These are phyloP conservation scores for Eriosoma lanigerum DNA, from an alignment of 1,140 invertebrate genomes.

Conservation along the genomic window DNA sequence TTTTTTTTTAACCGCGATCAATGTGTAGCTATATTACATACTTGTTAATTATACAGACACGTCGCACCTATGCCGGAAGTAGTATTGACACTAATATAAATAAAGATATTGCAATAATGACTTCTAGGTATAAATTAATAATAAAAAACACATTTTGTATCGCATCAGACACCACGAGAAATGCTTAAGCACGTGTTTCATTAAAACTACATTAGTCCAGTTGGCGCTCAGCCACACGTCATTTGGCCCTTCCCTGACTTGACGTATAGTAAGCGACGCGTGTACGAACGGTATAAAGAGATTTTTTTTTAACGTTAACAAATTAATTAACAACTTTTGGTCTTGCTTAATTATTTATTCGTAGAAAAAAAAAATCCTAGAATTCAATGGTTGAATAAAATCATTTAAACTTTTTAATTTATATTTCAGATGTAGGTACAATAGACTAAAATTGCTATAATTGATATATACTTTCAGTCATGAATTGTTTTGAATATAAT, in stretches of 20 bases:
- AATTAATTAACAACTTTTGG: conserved; percentile 33
- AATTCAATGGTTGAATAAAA: conserved; percentile 1
- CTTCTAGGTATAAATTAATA: neutral
- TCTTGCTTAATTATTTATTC: neutral
- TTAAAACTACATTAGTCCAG: conserved; percentile 49
- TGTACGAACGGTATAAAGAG: neutral
- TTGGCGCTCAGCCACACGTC: conserved; percentile 38
- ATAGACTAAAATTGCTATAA: neutral
- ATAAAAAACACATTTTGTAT: conserved; percentile 6
- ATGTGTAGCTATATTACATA: too few species aligned
- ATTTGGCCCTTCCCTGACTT: neutral
- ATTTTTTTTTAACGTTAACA: conserved; percentile 18
- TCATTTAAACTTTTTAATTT: too few species aligned
- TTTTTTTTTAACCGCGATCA: too few species aligned
- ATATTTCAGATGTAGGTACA: too few species aligned
- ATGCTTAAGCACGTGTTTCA: conserved; percentile 29
- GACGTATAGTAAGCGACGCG: neutral
- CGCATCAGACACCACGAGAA: neutral
- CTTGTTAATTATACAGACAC: too few species aligned
- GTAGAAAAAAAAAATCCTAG: neutral
- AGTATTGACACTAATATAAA: neutral
- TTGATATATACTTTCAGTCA: neutral
- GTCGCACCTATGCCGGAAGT: neutral
- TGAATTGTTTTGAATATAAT: neutral
- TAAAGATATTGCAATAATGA: neutral